Base-by-base conservation (phyloP, 2,113 vertebrate species). In the Oxygymnocypris stewartii region DNA sequence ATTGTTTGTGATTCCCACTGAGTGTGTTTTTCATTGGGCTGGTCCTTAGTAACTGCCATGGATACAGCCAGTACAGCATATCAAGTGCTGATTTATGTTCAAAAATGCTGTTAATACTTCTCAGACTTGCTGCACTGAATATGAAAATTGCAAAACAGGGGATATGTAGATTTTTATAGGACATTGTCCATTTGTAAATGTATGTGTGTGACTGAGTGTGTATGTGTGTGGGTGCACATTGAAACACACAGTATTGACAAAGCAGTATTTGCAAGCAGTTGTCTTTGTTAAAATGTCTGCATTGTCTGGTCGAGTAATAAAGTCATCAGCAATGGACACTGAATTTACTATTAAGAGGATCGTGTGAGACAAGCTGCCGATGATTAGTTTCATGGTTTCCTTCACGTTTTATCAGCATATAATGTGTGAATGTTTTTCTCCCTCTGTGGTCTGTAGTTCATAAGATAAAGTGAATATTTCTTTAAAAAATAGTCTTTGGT, bases 71-170 rank as follows among this genome's bases (percentile, higher is more conserved):
- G 44, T 16, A 74, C 63, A 73, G 42, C 31, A 23, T 87, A 4
- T 59, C 23, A 28, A 75, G 25, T 54, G 61, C 51, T 73, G 28
- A 67, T 75, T 35, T 75, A 75, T 84, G 49, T 23, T 28, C 74
- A 23, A 47, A 47, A 77, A 73, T 88, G 83, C 54, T 87, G 77
- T 73, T 85, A 78, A 65, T 76, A 76, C 35, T 89, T 88, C 23
- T 83, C 85, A 23, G 74, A 89, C 85, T 80, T 93, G 92, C 93
- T 94, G 91, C 94, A 94, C 93, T 94, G 94, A 94, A 81, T 65
- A 81, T 81, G 79, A 59, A 93, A 91, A 87, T 23, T 89, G 85
- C 85, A 88, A 49, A 88, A 89, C 86, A 90, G 80, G 90, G 71
- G 90, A 87, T 90, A 90, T 93, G 87, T 78, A 84, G 85, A 83